Base-by-base conservation (phyloP, 2,888 invertebrate species). In the Drosophila siamana region DNA sequence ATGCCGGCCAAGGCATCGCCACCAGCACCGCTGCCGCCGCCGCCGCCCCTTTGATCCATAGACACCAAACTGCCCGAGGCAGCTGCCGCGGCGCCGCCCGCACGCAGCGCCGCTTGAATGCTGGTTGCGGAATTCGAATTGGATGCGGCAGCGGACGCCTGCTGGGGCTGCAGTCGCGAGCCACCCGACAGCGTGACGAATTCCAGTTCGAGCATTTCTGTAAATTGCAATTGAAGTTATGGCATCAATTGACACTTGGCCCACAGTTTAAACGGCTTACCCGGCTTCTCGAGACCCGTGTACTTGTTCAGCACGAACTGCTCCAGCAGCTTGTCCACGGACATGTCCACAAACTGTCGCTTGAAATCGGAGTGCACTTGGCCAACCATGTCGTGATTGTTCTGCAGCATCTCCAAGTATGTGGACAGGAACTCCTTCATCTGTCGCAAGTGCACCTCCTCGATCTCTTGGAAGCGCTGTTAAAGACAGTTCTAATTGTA, bases 351-450 rank as follows among this genome's bases (percentile, higher is more conserved):
- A 92, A 98, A 97, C 90, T 98, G 98, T 72, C 96, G 95, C 91
- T 97, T 96, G 90, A 98, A 98, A 90, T 99, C 98, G 74, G 96
- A 94, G 91, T 98, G 97, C n/a, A 98, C 97, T 92, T 97, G 96
- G 40, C 98, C 98, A 92, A 98, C 96, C 90, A 97, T 95, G 85
- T 96, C 97, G 92, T 98, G 97, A 91, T 97, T 97, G 90, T 95
- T 95, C 90, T 98, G 97, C 82, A 97, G 94, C 70, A 97, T 95
- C 89, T 97, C 96, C 68, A 97, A 95, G 92, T 98, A 98, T 4
- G 95, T 95, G 86, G 96, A 96, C 40, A 98, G 94, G 94, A 98
- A 98, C 88, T 98, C 97, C 91, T 98, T 98, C 98, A 99, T 98
- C 92, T 98, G 97, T 81, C 95, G 95, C 78, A 98, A 93, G 93